Conservation (phyloP, 2,888 invertebrate genomes). For the Sarcophaga rosellei region DNA sequence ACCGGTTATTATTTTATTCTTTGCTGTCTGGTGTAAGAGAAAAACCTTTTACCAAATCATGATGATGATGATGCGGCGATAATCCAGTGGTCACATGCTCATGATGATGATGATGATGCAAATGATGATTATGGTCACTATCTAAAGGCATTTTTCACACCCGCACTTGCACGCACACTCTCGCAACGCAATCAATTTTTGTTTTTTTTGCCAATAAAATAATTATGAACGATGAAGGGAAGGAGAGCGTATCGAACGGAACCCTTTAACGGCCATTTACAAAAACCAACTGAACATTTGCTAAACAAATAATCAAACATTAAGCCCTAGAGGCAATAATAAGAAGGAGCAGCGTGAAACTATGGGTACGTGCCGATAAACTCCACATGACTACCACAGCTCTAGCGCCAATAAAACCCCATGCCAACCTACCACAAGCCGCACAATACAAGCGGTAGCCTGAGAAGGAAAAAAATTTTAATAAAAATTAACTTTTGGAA, state of each 20-base stretch:
- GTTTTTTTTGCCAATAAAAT: conserved; percentile 6
- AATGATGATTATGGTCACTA: conserved; percentile 75
- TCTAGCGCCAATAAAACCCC: conserved; percentile 1
- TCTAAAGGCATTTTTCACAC: conserved; percentile 74
- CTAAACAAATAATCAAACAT: conserved; percentile 47
- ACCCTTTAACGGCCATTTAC: conserved; percentile 53
- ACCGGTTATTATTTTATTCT: too few relatives aligned
- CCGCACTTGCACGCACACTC: background rate
- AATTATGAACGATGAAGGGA: conserved; percentile 8
- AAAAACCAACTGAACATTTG: conserved; percentile 53
- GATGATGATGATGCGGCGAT: conserved; percentile 79
- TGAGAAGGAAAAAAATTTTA: conserved; percentile 20
- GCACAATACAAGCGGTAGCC: conserved; percentile 20
- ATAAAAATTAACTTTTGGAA: conserved; percentile 72
- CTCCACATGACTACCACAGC: conserved; percentile 9
- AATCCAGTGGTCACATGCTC: conserved; percentile 72
- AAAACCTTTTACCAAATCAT: conserved; percentile 75
- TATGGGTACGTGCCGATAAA: background rate
- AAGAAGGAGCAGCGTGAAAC: conserved; percentile 3
- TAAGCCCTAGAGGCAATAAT: conserved; percentile 22
- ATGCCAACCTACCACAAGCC: conserved; percentile 21
- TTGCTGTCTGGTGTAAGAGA: background rate
- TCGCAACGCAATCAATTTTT: background rate
- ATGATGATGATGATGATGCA: conserved; percentile 76
- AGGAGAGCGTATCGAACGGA: background rate